Percentiles rank a stretch among this genome's conserved stretches.
Conservation (phyloP, 2,888 invertebrate genomes). For the Apeira syringaria region DNA sequence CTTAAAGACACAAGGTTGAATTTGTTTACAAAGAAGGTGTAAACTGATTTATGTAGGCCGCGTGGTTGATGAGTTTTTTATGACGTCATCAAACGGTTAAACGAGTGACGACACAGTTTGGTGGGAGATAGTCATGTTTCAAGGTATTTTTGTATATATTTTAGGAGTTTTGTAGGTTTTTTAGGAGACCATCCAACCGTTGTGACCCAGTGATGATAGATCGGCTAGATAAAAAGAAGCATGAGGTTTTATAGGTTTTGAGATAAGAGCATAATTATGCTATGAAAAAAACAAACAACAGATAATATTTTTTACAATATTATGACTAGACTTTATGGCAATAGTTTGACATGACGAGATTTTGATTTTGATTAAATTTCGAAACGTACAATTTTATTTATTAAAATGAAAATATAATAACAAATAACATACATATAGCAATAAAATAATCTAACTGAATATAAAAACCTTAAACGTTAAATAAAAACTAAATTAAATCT, state of each 20-base stretch:
- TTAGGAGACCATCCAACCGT: slow-evolving; percentile 6
- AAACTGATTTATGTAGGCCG: slow-evolving; percentile 53
- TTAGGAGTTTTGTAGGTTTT: slow-evolving; percentile 8
- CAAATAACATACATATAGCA: no score
- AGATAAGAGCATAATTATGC: not conserved
- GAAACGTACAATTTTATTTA: no score
- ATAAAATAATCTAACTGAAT: no score
- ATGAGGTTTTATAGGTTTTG: slow-evolving; percentile 2
- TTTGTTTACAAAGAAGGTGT: slow-evolving; percentile 7
- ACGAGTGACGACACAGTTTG: slow-evolving; percentile 45
- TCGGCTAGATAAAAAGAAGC: slow-evolving; percentile 20
- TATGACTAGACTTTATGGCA: no score
- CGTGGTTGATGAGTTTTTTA: slow-evolving; percentile 58
- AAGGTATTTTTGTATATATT: slow-evolving; percentile 22
- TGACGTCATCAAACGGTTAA: slow-evolving; percentile 67
- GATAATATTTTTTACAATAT: no score
- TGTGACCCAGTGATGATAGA: slow-evolving; percentile 8
- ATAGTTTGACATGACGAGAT: no score
- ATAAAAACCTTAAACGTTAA: no score
- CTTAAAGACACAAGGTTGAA: slow-evolving; percentile 11
- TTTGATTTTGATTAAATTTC: no score
- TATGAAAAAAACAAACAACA: no score
- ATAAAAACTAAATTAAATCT: no score
- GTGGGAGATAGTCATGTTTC: slow-evolving; percentile 29
- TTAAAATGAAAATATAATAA: no score